Evolutionary conservation across 2,797 vertebrate species (phyloP).

Genomic region (Chromobotia macracanthus): DNA sequence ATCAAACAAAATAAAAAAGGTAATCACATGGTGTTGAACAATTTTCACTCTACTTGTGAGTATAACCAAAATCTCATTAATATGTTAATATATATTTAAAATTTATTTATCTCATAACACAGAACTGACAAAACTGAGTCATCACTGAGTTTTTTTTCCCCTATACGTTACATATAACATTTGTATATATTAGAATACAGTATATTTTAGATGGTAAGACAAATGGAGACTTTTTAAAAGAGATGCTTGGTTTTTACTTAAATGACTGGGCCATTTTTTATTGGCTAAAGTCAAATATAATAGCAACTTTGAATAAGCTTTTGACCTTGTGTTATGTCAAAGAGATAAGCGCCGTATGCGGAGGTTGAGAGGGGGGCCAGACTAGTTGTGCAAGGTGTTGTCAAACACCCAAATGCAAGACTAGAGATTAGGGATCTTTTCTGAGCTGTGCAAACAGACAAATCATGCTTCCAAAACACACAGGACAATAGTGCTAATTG

Average conservation of each 20-base stretch:
- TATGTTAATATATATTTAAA: too few relatives aligned
- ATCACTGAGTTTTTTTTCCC: too few relatives aligned
- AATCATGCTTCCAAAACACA: slow-evolving; percentile 29
- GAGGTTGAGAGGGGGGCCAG: slow-evolving; percentile 1
- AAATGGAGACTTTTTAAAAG: too few relatives aligned
- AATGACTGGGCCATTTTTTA: slow-evolving; percentile 2
- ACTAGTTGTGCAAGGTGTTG: slow-evolving; percentile 49
- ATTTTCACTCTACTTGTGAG: too few relatives aligned
- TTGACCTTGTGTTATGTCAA: slow-evolving; percentile 22
- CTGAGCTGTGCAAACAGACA: slow-evolving; percentile 46
- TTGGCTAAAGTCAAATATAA: slow-evolving; percentile 22
- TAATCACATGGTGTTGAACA: too few relatives aligned
- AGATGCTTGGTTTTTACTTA: background rate
- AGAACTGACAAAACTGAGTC: too few relatives aligned
- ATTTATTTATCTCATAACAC: too few relatives aligned
- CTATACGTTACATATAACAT: too few relatives aligned
- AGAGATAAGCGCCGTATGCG: slow-evolving; percentile 22
- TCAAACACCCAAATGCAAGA: slow-evolving; percentile 25
- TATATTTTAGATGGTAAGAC: too few relatives aligned
- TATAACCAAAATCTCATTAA: too few relatives aligned
- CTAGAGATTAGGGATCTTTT: slow-evolving; percentile 44
- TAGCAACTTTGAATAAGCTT: slow-evolving; percentile 12
- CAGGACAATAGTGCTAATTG: slow-evolving; percentile 49
- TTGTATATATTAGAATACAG: too few relatives aligned
- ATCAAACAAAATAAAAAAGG: too few relatives aligned